Evolutionary conservation across 2,113 vertebrate genomes (phyloP), one percentile per base, ranked within the genome.

Genomic region (Nestor notabilis): DNA sequence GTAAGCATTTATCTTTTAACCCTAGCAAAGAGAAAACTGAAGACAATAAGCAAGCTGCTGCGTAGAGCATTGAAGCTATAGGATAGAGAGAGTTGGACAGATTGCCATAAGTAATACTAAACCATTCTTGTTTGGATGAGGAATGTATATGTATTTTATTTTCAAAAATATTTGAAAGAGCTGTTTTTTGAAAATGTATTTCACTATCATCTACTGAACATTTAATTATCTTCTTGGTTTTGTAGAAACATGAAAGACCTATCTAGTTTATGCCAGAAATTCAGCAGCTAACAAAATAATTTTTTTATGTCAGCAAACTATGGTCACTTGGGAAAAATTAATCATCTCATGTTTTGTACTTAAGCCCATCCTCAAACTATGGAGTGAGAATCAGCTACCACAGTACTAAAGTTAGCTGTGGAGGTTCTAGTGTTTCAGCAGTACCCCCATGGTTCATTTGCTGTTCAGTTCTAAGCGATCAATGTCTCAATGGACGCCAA

Each of bases 221-320:
- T 83, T 79, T 82, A 50, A 78, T 11, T 60, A 82, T 35, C 13
- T 82, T 25, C 15, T 46, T 47, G 5, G 31, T 37, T 72, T 84
- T 81, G 53, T 13, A 71, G 12, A 8, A 78, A 35, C 12, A 66
- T 25, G 50, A 78, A 23, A 55, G 7, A 79, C 25, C 17, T 52
- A 41, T 56, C 13, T 47, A 60, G 11, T 28, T 61, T 49, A 19
- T 33, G 17, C 14, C 3, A 35, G 33, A 87, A 81, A 83, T 37
- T 64, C 35, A 55, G 24, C 27, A 29, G 12, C 9, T 58, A 76
- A 37, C 1, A 58, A 53, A 72, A 33, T 13, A 0, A 5, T 2
- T 23, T 68, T 82, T 69, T 72, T 31, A n/a, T 50, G 3, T 50
- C 37, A 58, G 12, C 10, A 79, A 18, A 44, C 27, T 31, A 2